Base-by-base conservation (phyloP, 2,888 invertebrate genomes). In the Tuta absoluta region DNA sequence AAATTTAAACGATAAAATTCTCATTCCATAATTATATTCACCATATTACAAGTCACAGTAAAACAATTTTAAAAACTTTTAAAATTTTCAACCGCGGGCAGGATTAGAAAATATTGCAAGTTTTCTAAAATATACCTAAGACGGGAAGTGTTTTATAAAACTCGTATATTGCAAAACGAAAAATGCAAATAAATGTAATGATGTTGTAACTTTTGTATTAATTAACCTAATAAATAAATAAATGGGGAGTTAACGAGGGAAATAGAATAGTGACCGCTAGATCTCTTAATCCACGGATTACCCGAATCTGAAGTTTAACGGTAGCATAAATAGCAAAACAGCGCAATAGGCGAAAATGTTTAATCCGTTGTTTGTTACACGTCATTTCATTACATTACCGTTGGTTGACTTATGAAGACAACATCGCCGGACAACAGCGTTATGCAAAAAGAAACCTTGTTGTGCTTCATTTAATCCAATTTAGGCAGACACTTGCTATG, bases 401-500 rank as follows among this genome's bases (percentile, higher is more conserved):
- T 12, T 41, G 12, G 41, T 41, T 8, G 41, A 41, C 2, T 41
- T 41, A 2, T 12, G 14, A n/a, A 12, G 41, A 2, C 41, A 14
- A n/a, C 41, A n/a, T 41, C 41, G 38, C 8, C 19, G 23, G 19
- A 11, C 19, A 12, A 5, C 21, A 8, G 51, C 23, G 51, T 51
- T 51, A 21, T 51, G 51, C 51, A 51, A 51, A 51, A 51, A 23
- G 51, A 51, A 23, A 51, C 51, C 51, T 51, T 51, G 12, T 51
- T 51, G 51, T 21, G 51, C 23, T 51, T 21, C 21, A 21, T 23
- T 23, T 51, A 51, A 51, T 51, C 51, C 3, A 21, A 21, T 51
- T 51, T 21, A 49, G 51, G 21, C 10, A 21, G 51, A 51, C 8
- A 19, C 21, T 19, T 19, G 19, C 51, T 51, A 23, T 11, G 23